A percentile compares a stretch with the other conserved stretches of the same genome.
Evolutionary conservation across 2,113 vertebrate species (phyloP).

Genomic region (Charadrius vociferus): DNA sequence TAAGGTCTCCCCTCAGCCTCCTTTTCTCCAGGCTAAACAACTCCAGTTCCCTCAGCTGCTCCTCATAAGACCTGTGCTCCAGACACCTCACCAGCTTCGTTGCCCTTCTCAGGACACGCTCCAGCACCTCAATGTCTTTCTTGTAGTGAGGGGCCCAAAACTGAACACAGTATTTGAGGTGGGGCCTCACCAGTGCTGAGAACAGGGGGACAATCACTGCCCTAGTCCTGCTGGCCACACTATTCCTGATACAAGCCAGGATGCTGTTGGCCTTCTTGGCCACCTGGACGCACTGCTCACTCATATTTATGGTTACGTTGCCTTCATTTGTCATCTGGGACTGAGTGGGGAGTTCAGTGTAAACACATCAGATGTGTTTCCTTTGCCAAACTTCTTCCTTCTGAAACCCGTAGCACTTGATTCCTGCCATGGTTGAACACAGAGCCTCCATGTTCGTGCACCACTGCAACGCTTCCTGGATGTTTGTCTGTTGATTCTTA

Average conservation of each 20-base stretch:
- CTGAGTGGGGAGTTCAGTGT: not conserved
- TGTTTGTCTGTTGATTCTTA: not conserved
- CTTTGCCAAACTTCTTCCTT: not conserved
- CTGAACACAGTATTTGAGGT: not conserved
- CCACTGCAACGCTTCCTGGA: not conserved
- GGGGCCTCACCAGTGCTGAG: not conserved
- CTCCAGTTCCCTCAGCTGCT: not conserved
- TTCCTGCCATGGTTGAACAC: not conserved
- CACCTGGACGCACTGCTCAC: not conserved
- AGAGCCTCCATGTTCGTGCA: accelerated
- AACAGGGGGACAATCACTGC: not conserved
- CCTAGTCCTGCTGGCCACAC: not conserved
- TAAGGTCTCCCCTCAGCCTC: not conserved
- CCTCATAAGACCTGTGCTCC: not conserved
- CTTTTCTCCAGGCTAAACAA: not conserved
- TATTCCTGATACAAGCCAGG: not conserved
- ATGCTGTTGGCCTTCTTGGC: not conserved
- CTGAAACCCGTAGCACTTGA: not conserved
- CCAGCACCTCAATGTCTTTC: not conserved
- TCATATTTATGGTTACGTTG: not conserved
- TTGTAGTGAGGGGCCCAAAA: not conserved
- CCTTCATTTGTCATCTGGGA: not conserved
- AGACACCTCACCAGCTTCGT: not conserved
- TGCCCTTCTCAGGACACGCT: not conserved
- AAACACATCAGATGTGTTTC: not conserved